These are phyloP conservation scores for Armadillidium nasatum DNA, from an alignment of 1,140 invertebrate genomes.

Conservation along the genomic window DNA sequence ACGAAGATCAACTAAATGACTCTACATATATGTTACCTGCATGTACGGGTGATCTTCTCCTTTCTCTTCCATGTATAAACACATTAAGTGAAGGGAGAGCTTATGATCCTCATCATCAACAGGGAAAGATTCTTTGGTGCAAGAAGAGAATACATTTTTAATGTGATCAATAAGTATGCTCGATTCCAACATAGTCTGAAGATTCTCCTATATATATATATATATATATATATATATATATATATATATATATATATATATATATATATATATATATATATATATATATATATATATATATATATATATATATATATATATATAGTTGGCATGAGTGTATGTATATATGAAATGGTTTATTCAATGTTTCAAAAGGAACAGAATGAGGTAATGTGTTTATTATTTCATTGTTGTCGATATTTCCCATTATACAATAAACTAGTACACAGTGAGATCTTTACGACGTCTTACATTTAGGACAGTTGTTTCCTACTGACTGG, in stretches of 20 bases:
- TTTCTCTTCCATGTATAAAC: not conserved
- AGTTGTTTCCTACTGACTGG: too few species aligned
- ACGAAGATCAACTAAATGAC: not conserved
- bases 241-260: not conserved
- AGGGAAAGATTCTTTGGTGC: not conserved
- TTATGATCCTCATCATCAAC: not conserved
- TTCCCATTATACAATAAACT: too few species aligned
- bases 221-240: not conserved
- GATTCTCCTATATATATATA: not conserved
- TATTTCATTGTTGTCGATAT: not conserved
- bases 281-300: constrained; percentile 2
- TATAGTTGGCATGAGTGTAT: not conserved
- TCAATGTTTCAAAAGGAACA: not conserved
- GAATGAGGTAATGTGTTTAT: not conserved
- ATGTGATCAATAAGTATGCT: not conserved
- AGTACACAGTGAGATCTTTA: too few species aligned
- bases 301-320: too few species aligned
- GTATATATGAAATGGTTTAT: too few species aligned
- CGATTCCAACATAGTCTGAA: not conserved
- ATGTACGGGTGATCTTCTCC: not conserved
- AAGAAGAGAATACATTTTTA: not conserved
- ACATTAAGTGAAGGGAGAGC: not conserved
- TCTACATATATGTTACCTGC: not conserved
- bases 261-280: constrained; percentile 6
- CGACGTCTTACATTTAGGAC: too few species aligned